Percentiles rank a stretch among this genome's conserved stretches.
These are phyloP conservation scores for Gymnobelideus leadbeateri DNA, from an alignment of 2,113 vertebrate species.

Conservation along the genomic window DNA sequence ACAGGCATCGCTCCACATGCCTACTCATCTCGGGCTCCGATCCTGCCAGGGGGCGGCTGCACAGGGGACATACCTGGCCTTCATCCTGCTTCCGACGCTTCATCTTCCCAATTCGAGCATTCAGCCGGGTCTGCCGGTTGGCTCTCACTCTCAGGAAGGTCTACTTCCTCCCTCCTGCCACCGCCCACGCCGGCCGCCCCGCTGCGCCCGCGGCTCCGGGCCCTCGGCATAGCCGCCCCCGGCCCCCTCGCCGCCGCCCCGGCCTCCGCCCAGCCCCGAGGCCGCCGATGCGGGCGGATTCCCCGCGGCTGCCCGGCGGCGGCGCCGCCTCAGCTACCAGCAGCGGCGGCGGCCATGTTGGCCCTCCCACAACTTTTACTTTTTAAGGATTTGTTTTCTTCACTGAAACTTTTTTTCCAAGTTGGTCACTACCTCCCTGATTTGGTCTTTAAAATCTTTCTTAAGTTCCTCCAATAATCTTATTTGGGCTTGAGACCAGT, in stretches of 20 bases:
- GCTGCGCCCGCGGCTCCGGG: constrained; percentile 84
- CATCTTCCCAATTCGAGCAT: constrained; percentile 99
- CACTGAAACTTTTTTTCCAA: too few species aligned
- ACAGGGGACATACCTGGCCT: constrained; percentile 99
- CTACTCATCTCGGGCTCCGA: constrained; percentile 99
- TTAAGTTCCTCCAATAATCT: too few species aligned
- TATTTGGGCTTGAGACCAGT: too few species aligned
- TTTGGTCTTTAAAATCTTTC: too few species aligned
- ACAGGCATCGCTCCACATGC: constrained; percentile 99
- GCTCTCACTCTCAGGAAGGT: constrained; percentile 98
- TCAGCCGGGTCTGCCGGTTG: constrained; percentile 98
- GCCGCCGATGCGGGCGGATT: constrained; percentile 92
- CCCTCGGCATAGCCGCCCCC: constrained; percentile 87
- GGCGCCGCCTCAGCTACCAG: constrained; percentile 80
- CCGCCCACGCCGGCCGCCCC: constrained; percentile 83
- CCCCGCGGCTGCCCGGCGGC: constrained; percentile 84
- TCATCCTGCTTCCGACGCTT: constrained; percentile 99
- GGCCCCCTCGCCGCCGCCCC: constrained; percentile 45
- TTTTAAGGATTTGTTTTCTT: too few species aligned
- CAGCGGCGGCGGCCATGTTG: constrained; percentile 92
- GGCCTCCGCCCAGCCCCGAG: constrained; percentile 61
- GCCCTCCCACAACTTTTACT: too few species aligned
- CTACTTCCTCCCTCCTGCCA: constrained; percentile 86
- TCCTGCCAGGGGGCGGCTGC: constrained; percentile 97
- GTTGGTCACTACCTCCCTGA: too few species aligned